A percentile compares a stretch with the other conserved stretches of the same genome.
Conservation (phyloP, 2,113 vertebrate genomes). For the Chascanopsetta lugubris region DNA sequence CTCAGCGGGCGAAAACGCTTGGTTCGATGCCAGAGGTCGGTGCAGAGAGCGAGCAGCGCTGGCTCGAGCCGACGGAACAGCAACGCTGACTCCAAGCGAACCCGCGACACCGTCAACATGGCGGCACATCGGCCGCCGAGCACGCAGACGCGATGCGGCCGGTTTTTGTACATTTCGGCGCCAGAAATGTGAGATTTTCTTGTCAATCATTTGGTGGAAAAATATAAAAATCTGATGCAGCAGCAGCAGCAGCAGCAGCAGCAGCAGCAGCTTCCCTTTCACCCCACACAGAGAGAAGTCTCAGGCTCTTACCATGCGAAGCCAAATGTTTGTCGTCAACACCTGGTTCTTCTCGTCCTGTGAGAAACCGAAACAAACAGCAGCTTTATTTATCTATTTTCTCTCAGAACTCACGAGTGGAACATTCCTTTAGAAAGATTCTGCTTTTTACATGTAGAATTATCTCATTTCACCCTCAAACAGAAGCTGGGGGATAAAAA, state of each 20-base stretch:
- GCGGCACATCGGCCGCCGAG: too few species aligned
- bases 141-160: too few species aligned
- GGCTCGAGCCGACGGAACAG: too few species aligned
- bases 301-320: constrained; percentile 81
- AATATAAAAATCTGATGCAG: too few species aligned
- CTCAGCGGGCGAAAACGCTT: too few species aligned
- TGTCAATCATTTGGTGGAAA: too few species aligned
- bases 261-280: constrained; percentile 1
- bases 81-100: too few species aligned
- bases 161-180: neutral
- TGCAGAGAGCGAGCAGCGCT: too few species aligned
- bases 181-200: neutral
- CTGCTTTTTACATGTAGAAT: neutral
- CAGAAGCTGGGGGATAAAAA: too few species aligned
- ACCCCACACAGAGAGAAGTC: neutral
- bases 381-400: neutral
- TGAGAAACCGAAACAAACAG: constrained; percentile 37
- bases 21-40: too few species aligned
- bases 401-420: neutral
- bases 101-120: too few species aligned
- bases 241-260: neutral
- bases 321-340: constrained; percentile 84
- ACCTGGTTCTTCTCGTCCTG: constrained; percentile 87
- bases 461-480: neutral
- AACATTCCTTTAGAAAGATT: neutral